Base-by-base conservation (phyloP, 2,888 invertebrate genomes). In the Sepiola atlantica region DNA sequence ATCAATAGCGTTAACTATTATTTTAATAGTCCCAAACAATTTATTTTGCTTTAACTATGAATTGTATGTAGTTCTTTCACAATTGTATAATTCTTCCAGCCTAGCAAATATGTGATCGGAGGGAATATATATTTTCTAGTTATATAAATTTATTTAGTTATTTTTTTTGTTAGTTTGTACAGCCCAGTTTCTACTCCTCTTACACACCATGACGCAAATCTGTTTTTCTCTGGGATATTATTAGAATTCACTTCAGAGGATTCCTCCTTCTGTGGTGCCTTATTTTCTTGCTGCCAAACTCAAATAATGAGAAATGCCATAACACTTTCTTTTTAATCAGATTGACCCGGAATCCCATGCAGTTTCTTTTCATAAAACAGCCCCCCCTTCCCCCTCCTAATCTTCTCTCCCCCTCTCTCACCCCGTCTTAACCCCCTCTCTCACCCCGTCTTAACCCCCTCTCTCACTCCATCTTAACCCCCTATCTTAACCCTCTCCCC, bases 311-410 rank as follows among this genome's bases (percentile, higher is more conserved):
- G 28, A 77, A 77, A 28, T 77, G n/a, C 77, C 28, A 77, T n/a
- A n/a, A n/a, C n/a, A 16, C n/a, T 77, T 61, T 61, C 18, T 16
- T 77, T 77, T 77, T 77, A 77, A 77, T 77, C 77, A 77, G 77
- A 77, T 77, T 77, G 77, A 77, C 77, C 77, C 28, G 77, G 77
- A 77, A 77, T 77, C 77, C n/a, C 77, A 28, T n/a, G 77, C 77
- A 77, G 45, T 45, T 45, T 45, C 45, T 45, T 77, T 77, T 77
- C 77, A 77, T 77, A 77, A 77, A 77, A 28, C 77, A 77, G 28
- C 10, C 77, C 28, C 77, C 77, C 14, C 28, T n/a, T n/a, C 14
- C n/a, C 16, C 16, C 28, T 61, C 28, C 28, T 8, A 6, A 10
- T 61, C 61, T 61, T 21, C 8, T 61, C 10, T 24, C 24, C 21